Base-by-base conservation (phyloP, 2,888 invertebrate genomes). In the Leptura quadrifasciata region DNA sequence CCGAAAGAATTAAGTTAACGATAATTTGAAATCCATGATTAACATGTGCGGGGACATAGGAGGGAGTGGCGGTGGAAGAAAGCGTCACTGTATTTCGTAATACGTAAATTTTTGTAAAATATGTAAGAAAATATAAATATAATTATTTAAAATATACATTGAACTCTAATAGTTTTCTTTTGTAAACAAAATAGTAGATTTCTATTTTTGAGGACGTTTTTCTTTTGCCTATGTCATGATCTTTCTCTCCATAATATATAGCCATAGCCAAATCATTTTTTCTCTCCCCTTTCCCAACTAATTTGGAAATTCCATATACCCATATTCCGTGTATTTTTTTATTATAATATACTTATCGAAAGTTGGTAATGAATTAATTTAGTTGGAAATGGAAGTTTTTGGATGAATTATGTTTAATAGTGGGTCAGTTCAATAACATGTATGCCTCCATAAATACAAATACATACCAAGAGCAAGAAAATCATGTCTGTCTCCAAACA, bases 1-100 rank as follows among this genome's bases (percentile, higher is more conserved):
- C 98, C 98, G 78, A 97, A 96, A 89, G 99, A 99, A 90, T 99
- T 63, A 20, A 63, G 39, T 18, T 63, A 63, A 17, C 31, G n/a
- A 6, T 18, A 35, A 15, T 63, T 39, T 35, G 17, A 35, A 39
- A 21, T 20, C 57, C 20, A 57, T 20, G 18, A 21, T 54, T 18
- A 54, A 54, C 54, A 54, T 57, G 21, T 20, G 21, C 6, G 6
- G 18, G 27, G 6, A 31, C 27, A 31, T 31, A 31, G 27, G 27
- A 31, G 27, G 27, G 27, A 31, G 6, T 31, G 27, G 27, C 27
- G 27, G 2, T 6, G 6, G 27, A 31, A 31, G 27, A 8, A 31
- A 5, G 0, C 27, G 27, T 8, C 27, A 4, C 27, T 31, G 18
- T 57, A 57, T 57, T 47, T 15, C 5, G 1, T 15, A 47, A 47